Conservation (phyloP, 2,888 invertebrate species). For the Drosophila robusta region DNA sequence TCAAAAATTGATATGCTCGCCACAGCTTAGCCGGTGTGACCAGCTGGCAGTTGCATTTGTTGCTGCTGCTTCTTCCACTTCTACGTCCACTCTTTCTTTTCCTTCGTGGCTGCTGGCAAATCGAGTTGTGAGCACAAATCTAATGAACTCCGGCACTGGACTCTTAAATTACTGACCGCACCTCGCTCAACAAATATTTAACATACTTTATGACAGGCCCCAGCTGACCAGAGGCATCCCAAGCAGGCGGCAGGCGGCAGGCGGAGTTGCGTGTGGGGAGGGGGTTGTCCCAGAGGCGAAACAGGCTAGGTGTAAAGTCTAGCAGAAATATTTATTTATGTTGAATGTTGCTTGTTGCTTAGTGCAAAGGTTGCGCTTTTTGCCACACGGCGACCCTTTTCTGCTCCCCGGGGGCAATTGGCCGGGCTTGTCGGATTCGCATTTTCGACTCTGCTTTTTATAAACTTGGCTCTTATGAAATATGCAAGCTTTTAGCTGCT, state of each 20-base stretch:
- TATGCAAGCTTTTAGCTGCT: slow-evolving; percentile 68
- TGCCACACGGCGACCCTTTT: slow-evolving; percentile 65
- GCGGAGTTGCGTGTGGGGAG: slow-evolving; percentile 1
- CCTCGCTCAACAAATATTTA: slow-evolving; percentile 72
- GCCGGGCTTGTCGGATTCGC: slow-evolving; percentile 42
- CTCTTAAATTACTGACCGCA: slow-evolving; percentile 54
- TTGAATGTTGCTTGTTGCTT: slow-evolving; percentile 40
- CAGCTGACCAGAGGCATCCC: slow-evolving; percentile 64
- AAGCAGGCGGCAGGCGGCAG: slow-evolving; percentile 34
- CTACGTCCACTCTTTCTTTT: slow-evolving; percentile 8
- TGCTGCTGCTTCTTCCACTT: not conserved
- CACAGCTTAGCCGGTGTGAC: slow-evolving; percentile 17
- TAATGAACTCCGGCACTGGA: slow-evolving; percentile 51
- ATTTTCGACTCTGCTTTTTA: slow-evolving; percentile 32
- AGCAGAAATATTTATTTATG: slow-evolving; percentile 70
- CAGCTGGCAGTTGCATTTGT: slow-evolving; percentile 6
- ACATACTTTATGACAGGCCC: slow-evolving; percentile 70
- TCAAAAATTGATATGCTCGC: not conserved
- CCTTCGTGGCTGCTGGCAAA: slow-evolving; percentile 17
- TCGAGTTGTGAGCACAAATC: slow-evolving; percentile 38
- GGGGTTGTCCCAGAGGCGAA: slow-evolving; percentile 39
- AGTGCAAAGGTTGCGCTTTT: slow-evolving; percentile 68
- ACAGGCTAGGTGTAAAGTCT: slow-evolving; percentile 65
- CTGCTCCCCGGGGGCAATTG: slow-evolving; percentile 60
- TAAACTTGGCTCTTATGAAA: slow-evolving; percentile 76